Evolutionary conservation across 2,888 invertebrate species (phyloP).

Genomic region (Dicranocentrus wangi): DNA sequence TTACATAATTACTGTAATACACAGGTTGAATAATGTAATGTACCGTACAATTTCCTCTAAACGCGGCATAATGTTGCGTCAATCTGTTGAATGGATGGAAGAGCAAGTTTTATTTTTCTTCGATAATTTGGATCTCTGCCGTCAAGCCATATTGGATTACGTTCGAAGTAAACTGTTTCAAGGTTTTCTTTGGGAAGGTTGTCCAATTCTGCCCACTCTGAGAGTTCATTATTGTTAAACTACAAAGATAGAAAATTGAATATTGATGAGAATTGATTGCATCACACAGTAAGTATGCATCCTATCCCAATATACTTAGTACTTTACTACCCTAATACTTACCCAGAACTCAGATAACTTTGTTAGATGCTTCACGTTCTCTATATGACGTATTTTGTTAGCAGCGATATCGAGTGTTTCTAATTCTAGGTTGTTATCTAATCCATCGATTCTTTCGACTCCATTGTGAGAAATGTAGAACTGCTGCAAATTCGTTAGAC

Average conservation of each 20-base stretch:
- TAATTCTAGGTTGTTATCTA: constrained; percentile 82
- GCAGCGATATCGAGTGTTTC: constrained; percentile 92
- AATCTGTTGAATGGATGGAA: constrained; percentile 92
- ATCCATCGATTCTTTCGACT: constrained; percentile 84
- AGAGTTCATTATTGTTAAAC: constrained; percentile 92
- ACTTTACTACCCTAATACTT: too few relatives aligned
- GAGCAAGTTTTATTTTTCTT: constrained; percentile 88
- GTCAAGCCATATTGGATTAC: constrained; percentile 84
- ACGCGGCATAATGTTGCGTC: constrained; percentile 93
- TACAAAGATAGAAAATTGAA: too few relatives aligned
- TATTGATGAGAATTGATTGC: too few relatives aligned
- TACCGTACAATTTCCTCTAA: too few relatives aligned
- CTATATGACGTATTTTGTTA: constrained; percentile 87
- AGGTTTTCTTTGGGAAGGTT: constrained; percentile 78
- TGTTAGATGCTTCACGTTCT: constrained; percentile 84
- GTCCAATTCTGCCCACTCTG: constrained; percentile 89
- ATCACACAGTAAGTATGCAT: too few relatives aligned
- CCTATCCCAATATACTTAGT: too few relatives aligned
- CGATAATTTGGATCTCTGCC: constrained; percentile 89
- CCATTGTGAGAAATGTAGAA: constrained; percentile 96
- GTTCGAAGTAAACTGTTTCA: constrained; percentile 92
- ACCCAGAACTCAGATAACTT: constrained; percentile 97
- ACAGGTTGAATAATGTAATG: too few relatives aligned
- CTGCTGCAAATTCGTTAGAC: constrained; percentile 85
- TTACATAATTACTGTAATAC: too few relatives aligned